Evolutionary conservation across 2,888 invertebrate genomes (phyloP), one percentile per base, ranked within the genome.

Genomic region (Petrophora chlorosata): DNA sequence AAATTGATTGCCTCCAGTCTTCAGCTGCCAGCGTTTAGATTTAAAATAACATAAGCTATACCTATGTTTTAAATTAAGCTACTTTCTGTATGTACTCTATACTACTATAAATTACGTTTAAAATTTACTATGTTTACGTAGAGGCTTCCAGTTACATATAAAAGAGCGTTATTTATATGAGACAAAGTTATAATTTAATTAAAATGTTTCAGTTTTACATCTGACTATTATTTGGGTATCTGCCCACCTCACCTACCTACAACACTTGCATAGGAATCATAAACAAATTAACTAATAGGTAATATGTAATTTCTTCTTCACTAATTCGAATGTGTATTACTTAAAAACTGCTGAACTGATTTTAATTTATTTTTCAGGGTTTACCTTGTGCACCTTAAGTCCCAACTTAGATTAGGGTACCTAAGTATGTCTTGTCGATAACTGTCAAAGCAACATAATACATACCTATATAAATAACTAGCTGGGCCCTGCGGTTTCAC

Each of bases 101-200:
- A 45, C 33, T 53, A 47, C 47, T 56, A 58, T 63, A 62, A 66
- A 59, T 59, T 62, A 67, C 56, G 44, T 68, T 58, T 66, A 63
- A 67, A 73, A 64, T 74, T 71, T 73, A 72, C 65, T 73, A 70
- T 78, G 74, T 79, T 80, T 80, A 79, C 79, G 82, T 89, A 89
- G 89, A 89, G 88, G 89, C 89, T 90, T 90, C 89, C 89, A 88
- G 71, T 82, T 84, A 78, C 65, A 73, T 76, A 75, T 73, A 77
- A 85, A 80, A 85, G 79, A 87, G 73, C 79, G 76, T 85, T 85
- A 88, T 87, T 84, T 88, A 87, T 85, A 83, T 81, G 73, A 82
- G 65, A 68, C 77, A 44, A 73, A 79, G 74, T 85, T 87, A 82
- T 84, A 79, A 82, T 82, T 82, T 85, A 79, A 85, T 82, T 85